Base-by-base conservation (phyloP, 2,888 invertebrate genomes). In the Cheilosia vulpina region DNA sequence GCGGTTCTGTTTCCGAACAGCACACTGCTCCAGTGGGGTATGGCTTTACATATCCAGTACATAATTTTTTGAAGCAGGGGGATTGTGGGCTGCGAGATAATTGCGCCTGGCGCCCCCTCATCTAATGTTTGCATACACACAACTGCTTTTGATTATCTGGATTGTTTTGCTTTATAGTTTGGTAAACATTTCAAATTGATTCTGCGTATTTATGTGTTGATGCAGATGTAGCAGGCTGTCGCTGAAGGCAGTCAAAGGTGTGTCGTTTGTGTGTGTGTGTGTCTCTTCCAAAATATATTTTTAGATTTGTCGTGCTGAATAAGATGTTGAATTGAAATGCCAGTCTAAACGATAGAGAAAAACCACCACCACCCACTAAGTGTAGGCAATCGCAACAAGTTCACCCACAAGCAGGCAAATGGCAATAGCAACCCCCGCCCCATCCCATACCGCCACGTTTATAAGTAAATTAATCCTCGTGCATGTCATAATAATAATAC, bases 41-140 rank as follows among this genome's bases (percentile, higher is more conserved):
- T 92, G 91, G 92, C 90, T 91, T 92, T 92, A 90, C 92, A 91
- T 92, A 91, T 92, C 91, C 91, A 91, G 92, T 89, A 89, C 90
- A 78, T 89, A 90, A 91, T 91, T 91, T 91, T 91, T 91, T 88
- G 71, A n/a, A 27, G 43, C 4, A 11, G 82, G 89, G 89, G 80
- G 80, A 24, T 66, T 80, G 85, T 76, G 71, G 80, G 71, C 84
- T 80, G 84, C 84, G 60, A 62, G 11, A 66, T 31, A 65, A 77
- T 79, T 80, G 84, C 84, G 80, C 60, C 76, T 71, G 45, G 76
- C 84, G 71, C 65, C 82, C 80, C 75, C 73, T 53, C 84, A 79
- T 80, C 4, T 43, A 55, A 45, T 2, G 15, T 52, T 17, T 50
- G 0, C 6, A 21, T 9, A n/a, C 4, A 5, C 0, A 27, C 3